Base-by-base conservation (phyloP, 2,797 vertebrate genomes). In the Lagorchestes hirsutus region DNA sequence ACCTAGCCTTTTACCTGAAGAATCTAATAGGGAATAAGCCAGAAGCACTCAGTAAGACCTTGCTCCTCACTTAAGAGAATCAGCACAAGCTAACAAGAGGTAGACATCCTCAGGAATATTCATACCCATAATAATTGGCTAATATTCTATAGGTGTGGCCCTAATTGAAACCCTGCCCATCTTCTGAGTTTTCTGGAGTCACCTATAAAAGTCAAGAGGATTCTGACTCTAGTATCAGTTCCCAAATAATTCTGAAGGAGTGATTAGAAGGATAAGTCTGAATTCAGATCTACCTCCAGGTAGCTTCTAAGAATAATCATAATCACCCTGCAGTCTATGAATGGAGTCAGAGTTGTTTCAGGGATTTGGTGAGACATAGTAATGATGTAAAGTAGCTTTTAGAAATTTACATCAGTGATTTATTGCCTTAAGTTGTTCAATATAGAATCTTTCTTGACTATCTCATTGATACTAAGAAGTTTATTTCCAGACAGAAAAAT, bases 361-460 rank as follows among this genome's bases (percentile, higher is more conserved):
- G 92, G 82, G 46, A 5, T 31, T 91, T 29, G 55, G 52, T 58
- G 14, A 22, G 58, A 67, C 54, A 82, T 14, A 34, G 28, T 92
- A 40, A 54, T 96, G 90, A 92, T 91, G 91, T 92, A 95, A 97
- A 95, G 90, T 67, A 55, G n/a, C 28, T 28, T 74, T 74, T 93
- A 59, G 87, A 96, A 97, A 95, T 96, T 46, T 18, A 24, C n/a
- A 82, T 82, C 18, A 27, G 54, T 59, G 34, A 93, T 52, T 62
- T 90, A 56, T 55, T 91, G 31, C 8, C 24, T 93, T 52, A 94
- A 57, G 11, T 82, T 57, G 22, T 50, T 96, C 87, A 40, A 62
- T 0, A 50, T 31, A 55, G 52, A 90, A 90, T 5, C 31, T 31
- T 90, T 27, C 55, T 40, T 46, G 74, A 27, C 9, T 24, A 11